Conservation (phyloP, 2,888 invertebrate genomes). For the Elgonia sp. region DNA sequence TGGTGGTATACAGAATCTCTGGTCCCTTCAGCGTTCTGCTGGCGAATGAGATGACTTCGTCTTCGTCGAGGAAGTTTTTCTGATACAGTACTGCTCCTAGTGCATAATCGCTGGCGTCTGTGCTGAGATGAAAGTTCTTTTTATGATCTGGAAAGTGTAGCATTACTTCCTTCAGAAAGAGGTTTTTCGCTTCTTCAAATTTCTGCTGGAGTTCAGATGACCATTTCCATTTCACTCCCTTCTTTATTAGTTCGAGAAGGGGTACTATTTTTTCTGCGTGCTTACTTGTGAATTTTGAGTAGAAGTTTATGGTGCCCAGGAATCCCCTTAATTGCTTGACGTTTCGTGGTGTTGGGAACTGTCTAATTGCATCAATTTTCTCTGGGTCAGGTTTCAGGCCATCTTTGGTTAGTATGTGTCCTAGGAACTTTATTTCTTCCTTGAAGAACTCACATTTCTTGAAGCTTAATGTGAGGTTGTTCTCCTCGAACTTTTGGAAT, state of each 20-base stretch:
- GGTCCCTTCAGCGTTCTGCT: background rate
- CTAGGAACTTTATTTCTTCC: conserved; percentile 2
- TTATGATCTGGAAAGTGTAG: background rate
- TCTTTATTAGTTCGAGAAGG: too few species aligned
- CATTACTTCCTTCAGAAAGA: background rate
- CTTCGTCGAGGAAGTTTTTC: background rate
- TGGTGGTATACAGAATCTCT: background rate
- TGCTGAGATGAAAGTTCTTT: background rate
- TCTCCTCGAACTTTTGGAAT: background rate
- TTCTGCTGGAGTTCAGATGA: background rate
- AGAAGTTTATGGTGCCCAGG: too few species aligned
- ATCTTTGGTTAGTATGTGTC: background rate
- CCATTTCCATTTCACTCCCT: background rate
- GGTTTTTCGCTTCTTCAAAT: background rate
- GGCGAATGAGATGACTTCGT: background rate
- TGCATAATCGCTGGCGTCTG: background rate
- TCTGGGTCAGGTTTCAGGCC: background rate
- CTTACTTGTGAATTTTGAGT: too few species aligned
- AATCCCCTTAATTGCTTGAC: too few species aligned
- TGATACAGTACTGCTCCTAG: background rate
- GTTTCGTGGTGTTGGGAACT: too few species aligned
- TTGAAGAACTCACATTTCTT: background rate
- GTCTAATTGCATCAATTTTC: too few species aligned
- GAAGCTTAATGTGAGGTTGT: background rate
- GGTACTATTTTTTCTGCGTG: too few species aligned